Evolutionary conservation across 2,113 vertebrate species (phyloP).

Genomic region (Lipotes vexillifer): DNA sequence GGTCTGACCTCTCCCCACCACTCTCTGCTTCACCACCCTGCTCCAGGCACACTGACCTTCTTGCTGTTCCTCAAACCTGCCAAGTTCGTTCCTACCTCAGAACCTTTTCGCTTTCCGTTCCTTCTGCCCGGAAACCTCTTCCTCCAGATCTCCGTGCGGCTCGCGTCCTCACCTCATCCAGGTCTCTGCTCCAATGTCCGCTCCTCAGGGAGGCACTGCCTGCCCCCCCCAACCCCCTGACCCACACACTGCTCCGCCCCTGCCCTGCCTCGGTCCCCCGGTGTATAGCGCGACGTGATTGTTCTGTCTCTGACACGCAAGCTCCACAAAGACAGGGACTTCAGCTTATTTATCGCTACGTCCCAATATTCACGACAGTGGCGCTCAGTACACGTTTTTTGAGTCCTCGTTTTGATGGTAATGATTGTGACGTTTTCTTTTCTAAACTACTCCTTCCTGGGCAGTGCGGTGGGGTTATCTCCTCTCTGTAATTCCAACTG

Average conservation of each 20-base stretch:
- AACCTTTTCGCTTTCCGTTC: constrained; percentile 72
- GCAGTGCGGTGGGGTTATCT: constrained; percentile 24
- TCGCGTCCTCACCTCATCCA: constrained; percentile 68
- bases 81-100: constrained; percentile 72
- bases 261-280: neutral
- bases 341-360: constrained; percentile 23
- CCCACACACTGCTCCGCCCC: neutral
- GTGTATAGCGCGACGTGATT: constrained; percentile 1
- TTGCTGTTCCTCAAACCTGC: constrained; percentile 72
- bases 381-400: constrained; percentile 15
- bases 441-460: constrained; percentile 34
- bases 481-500: constrained; percentile 38
- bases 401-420: constrained; percentile 17
- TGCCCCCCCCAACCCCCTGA: neutral
- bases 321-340: constrained; percentile 33
- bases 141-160: constrained; percentile 69
- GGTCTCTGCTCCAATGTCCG: constrained; percentile 70
- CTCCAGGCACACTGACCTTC: constrained; percentile 74
- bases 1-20: constrained; percentile 54
- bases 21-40: constrained; percentile 70
- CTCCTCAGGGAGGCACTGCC: constrained; percentile 58
- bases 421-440: constrained; percentile 36
- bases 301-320: constrained; percentile 42
- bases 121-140: constrained; percentile 71
- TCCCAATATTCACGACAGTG: constrained; percentile 42